Base-by-base conservation (phyloP, 2,888 invertebrate species). In the Drosophila merina region DNA sequence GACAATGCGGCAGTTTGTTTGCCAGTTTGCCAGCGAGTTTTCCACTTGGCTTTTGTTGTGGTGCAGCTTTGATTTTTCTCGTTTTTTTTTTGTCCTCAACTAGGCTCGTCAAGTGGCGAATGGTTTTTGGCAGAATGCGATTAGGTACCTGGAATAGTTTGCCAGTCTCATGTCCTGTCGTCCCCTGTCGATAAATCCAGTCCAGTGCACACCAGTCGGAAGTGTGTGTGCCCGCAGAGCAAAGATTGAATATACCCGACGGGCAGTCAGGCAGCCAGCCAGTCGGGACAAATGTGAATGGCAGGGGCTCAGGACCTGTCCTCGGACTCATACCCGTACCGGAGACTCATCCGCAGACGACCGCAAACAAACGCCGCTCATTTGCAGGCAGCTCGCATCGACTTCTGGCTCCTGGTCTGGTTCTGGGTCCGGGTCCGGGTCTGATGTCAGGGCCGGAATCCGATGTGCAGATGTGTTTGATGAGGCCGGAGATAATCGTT, bases 1-100 rank as follows among this genome's bases (percentile, higher is more conserved):
- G 72, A 71, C 69, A 72, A 70, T 70, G 71, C 71, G 57, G 55
- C 59, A 67, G 70, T 70, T 70, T 70, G 69, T 70, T 52, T 66
- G 64, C 45, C 42, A 47, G 52, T 54, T 69, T 49, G 28, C 58
- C 58, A 44, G 55, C 44, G 58, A 57, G 31, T 38, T 51, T 25
- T 30, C 57, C 52, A 55, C 48, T 56, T 57, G 36, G 54, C 57
- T 70, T 57, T 71, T 47, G 47, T 52, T 59, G 57, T 33, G 67
- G 57, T 59, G 62, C 64, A 64, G 52, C 51, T 64, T 38, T 50
- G 25, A 42, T 44, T 60, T 28, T 25, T 31, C 8, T 28, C 26
- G 31, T 47, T 5, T 10, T 28, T 57, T 48, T 28, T 44, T 31
- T 44, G 12, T 2, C 10, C 44, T 8, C 31, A 6, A 5, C 9